A percentile compares a stretch with the other conserved stretches of the same genome.
phyloP scores from a whole-genome alignment of 2,113 vertebrate genomes.

The Tragelaphus imberbis region DNA sequence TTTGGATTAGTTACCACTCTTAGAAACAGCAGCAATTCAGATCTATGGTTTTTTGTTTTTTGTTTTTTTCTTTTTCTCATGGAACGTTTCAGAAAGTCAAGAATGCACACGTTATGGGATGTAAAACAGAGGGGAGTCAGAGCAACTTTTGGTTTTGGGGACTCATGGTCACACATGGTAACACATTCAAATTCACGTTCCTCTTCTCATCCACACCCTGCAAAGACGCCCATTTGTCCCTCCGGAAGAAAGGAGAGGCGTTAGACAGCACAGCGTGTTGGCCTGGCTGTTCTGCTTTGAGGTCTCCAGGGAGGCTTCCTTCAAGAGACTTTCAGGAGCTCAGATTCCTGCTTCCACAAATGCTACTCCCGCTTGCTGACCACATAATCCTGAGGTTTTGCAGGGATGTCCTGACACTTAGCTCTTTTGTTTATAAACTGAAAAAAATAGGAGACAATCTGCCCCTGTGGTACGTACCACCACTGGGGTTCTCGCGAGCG shows the following conservation, averaged over 20 bases:
- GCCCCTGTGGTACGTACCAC: rapidly evolving
- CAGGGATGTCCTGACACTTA: background rate
- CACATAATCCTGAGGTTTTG: background rate
- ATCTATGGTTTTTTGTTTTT: background rate
- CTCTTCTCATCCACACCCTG: background rate
- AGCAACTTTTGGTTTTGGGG: background rate
- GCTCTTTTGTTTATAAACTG: background rate
- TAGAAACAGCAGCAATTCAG: background rate
- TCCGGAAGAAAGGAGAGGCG: rapidly evolving
- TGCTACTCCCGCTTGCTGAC: background rate
- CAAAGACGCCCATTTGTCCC: rapidly evolving
- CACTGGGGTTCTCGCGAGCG: rapidly evolving
- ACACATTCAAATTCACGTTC: background rate
- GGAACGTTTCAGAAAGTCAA: background rate
- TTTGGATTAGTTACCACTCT: background rate
- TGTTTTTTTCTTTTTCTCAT: background rate
- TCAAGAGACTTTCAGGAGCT: background rate
- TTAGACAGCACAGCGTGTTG: rapidly evolving
- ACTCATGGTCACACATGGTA: background rate
- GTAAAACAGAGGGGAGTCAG: rapidly evolving
- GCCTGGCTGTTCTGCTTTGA: background rate
- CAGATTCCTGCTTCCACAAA: background rate
- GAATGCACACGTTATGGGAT: background rate
- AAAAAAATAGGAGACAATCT: background rate
- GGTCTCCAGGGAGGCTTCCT: background rate